phyloP scores from a whole-genome alignment of 1,140 invertebrate species.

The Bombus sylvicola region DNA sequence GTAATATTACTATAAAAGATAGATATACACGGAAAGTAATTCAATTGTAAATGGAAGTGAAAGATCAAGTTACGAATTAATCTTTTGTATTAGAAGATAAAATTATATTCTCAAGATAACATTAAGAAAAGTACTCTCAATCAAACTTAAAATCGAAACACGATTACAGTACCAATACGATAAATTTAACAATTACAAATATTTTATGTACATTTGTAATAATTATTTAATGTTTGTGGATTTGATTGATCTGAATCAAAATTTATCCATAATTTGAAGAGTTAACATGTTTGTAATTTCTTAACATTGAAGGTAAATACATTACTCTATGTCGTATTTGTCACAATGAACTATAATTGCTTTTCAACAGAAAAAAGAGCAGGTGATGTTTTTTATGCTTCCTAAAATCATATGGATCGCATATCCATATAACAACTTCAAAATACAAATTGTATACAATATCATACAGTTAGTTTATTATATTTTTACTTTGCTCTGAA shows the following conservation, averaged over 20 bases:
- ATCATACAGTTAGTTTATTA: constrained; percentile 72
- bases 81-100: background rate
- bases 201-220: constrained; percentile 30
- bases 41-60: background rate
- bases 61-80: constrained; percentile 21
- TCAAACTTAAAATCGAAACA: constrained; percentile 11
- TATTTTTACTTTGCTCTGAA: constrained; percentile 74
- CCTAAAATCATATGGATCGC: constrained; percentile 12
- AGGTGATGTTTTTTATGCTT: background rate
- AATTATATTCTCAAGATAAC: constrained; percentile 1
- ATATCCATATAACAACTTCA: constrained; percentile 49
- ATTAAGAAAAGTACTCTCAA: background rate
- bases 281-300: background rate
- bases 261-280: background rate
- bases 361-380: background rate
- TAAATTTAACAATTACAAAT: constrained; percentile 25
- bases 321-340: background rate
- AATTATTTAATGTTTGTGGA: background rate
- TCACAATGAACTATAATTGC: background rate
- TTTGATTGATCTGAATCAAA: background rate
- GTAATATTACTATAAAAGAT: constrained; percentile 7
- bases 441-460: constrained; percentile 70
- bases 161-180: constrained; percentile 15
- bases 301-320: constrained; percentile 16
- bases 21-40: constrained; percentile 8